Percentiles rank a stretch among this genome's conserved stretches.
These are phyloP conservation scores for Palloptera scutellata DNA, from an alignment of 2,888 invertebrate genomes.

Conservation along the genomic window DNA sequence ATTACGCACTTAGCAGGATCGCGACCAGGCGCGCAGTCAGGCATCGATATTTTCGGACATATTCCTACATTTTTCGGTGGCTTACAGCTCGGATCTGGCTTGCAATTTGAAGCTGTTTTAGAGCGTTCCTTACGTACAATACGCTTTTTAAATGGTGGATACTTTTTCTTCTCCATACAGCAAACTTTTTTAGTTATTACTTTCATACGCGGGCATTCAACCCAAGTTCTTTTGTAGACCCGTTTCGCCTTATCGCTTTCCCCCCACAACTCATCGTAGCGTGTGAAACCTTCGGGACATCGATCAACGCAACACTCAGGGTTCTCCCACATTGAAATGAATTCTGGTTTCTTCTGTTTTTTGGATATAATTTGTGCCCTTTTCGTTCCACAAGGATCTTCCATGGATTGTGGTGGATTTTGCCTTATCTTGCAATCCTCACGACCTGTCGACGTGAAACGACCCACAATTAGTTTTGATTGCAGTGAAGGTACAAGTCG, in stretches of 20 bases:
- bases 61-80: slow-evolving; percentile 3
- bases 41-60: slow-evolving; percentile 39
- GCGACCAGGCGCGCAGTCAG: slow-evolving; percentile 35
- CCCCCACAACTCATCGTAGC: slow-evolving; percentile 57
- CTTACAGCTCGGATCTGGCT: slow-evolving; percentile 10
- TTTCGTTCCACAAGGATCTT: not conserved
- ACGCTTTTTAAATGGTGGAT: slow-evolving; percentile 37
- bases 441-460: not conserved
- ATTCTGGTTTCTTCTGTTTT: slow-evolving; percentile 28
- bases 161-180: slow-evolving; percentile 35
- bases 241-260: slow-evolving; percentile 54
- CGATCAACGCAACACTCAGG: slow-evolving; percentile 42
- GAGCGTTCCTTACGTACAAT: slow-evolving; percentile 5
- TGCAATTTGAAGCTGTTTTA: not conserved
- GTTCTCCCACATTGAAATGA: slow-evolving; percentile 51
- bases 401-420: not conserved
- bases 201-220: slow-evolving; percentile 50
- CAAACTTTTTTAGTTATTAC: slow-evolving; percentile 49
- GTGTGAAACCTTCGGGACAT: slow-evolving; percentile 42
- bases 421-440: not conserved
- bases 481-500: no score
- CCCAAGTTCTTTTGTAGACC: slow-evolving; percentile 59
- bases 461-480: not conserved
- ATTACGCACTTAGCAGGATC: slow-evolving; percentile 39
- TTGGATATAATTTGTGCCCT: not conserved